These are phyloP conservation scores for Melitaea cinxia DNA, from an alignment of 1,140 invertebrate species.

Conservation along the genomic window DNA sequence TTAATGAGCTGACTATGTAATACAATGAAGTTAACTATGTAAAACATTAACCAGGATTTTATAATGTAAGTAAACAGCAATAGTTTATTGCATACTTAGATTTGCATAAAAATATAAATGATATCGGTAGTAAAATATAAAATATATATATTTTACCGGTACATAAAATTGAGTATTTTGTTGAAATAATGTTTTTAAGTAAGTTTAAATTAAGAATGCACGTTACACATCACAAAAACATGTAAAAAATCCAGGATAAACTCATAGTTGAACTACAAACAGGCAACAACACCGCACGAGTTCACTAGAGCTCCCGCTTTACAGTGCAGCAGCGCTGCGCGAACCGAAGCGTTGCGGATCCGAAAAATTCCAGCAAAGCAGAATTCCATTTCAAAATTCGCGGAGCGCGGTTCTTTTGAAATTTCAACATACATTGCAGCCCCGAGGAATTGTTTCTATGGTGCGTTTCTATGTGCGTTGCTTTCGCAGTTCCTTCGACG, in stretches of 20 bases:
- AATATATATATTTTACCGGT: too few species aligned
- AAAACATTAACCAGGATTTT: too few species aligned
- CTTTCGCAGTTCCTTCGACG: not conserved
- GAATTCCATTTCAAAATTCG: not conserved
- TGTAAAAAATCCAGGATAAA: not conserved
- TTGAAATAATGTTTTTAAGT: not conserved
- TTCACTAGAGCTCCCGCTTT: conserved; percentile 4
- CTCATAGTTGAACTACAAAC: conserved; percentile 10
- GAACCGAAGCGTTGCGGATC: conserved; percentile 6
- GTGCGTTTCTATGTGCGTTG: not conserved
- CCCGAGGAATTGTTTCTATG: conserved; percentile 7
- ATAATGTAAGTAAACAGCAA: too few species aligned
- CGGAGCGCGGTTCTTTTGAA: conserved; percentile 13
- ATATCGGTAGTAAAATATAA: too few species aligned
- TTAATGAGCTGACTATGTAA: not conserved
- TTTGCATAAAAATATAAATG: not conserved
- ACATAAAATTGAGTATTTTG: too few species aligned
- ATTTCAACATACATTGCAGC: conserved; percentile 1
- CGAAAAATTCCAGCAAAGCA: conserved; percentile 11
- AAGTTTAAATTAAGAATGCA: not conserved
- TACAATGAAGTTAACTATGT: not conserved
- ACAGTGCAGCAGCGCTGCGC: conserved; percentile 1
- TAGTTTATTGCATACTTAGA: too few species aligned
- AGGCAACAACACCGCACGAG: not conserved
- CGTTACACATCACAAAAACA: not conserved